Percentiles rank a stretch among this genome's conserved stretches.
These are phyloP conservation scores for Cottus gobio DNA, from an alignment of 2,113 vertebrate species.

Conservation along the genomic window DNA sequence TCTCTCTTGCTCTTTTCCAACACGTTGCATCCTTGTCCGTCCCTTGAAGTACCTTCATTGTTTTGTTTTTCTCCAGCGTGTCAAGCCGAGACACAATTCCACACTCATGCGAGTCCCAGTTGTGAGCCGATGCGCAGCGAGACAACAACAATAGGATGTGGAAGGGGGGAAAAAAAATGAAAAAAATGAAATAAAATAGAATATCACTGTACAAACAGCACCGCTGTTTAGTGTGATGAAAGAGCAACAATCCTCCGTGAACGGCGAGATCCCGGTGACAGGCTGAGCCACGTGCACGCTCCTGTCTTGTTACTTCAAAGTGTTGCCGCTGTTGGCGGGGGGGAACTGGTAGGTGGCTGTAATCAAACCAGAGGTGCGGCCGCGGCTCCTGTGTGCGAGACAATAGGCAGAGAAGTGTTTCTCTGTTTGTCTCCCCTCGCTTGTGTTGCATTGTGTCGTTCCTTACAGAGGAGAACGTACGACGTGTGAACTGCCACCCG, in stretches of 20 bases:
- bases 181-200: constrained; percentile 9
- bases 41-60: constrained; percentile 47
- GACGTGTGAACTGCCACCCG: constrained; percentile 1
- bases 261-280: constrained; percentile 33
- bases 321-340: constrained; percentile 35
- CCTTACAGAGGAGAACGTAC: not conserved
- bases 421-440: not conserved
- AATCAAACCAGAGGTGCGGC: constrained; percentile 39
- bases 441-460: not conserved
- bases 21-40: constrained; percentile 37
- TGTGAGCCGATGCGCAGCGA: constrained; percentile 50
- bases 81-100: constrained; percentile 67
- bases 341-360: constrained; percentile 24
- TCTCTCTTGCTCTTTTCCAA: constrained; percentile 24
- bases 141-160: constrained; percentile 47
- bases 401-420: not conserved
- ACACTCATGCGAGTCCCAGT: constrained; percentile 58
- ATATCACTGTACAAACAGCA: constrained; percentile 43
- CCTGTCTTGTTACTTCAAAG: constrained; percentile 53
- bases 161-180: not conserved
- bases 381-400: not conserved
- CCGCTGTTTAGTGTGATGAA: constrained; percentile 62
- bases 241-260: constrained; percentile 50
- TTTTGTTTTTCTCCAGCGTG: not conserved
- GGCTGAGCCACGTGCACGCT: constrained; percentile 26